Evolutionary conservation across 2,113 vertebrate genomes (phyloP).

Genomic region (Otus sunia): DNA sequence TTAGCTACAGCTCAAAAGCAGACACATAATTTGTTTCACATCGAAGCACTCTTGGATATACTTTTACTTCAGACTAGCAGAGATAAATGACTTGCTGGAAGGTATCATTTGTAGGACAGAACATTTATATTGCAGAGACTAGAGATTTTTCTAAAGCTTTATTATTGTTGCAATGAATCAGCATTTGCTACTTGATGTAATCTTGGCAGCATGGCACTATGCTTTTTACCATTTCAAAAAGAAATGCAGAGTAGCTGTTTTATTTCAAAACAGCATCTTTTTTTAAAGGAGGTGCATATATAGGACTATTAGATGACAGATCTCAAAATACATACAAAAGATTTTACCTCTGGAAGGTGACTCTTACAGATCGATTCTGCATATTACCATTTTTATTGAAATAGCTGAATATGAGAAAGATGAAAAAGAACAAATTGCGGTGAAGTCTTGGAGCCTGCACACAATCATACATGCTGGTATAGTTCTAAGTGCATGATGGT

Average conservation of each 20-base stretch:
- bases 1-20: not conserved
- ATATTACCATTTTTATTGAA: not conserved
- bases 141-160: slow-evolving; percentile 12
- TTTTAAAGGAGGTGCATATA: not conserved
- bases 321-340: not conserved
- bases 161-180: slow-evolving; percentile 40
- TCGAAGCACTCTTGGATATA: not conserved
- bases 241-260: not conserved
- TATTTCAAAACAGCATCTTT: not conserved
- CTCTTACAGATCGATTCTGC: not conserved
- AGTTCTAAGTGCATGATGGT: not conserved
- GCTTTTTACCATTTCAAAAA: not conserved
- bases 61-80: not conserved
- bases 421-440: not conserved
- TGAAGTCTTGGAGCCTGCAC: not conserved
- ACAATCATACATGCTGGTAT: not conserved
- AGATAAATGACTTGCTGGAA: slow-evolving; percentile 19
- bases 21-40: not conserved
- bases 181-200: not conserved
- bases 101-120: not conserved
- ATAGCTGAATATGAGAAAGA: not conserved
- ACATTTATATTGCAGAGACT: not conserved
- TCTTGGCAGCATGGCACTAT: not conserved
- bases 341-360: not conserved
- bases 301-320: not conserved